phyloP scores from a whole-genome alignment of 2,888 invertebrate genomes.

The Bombyx huttoni region DNA sequence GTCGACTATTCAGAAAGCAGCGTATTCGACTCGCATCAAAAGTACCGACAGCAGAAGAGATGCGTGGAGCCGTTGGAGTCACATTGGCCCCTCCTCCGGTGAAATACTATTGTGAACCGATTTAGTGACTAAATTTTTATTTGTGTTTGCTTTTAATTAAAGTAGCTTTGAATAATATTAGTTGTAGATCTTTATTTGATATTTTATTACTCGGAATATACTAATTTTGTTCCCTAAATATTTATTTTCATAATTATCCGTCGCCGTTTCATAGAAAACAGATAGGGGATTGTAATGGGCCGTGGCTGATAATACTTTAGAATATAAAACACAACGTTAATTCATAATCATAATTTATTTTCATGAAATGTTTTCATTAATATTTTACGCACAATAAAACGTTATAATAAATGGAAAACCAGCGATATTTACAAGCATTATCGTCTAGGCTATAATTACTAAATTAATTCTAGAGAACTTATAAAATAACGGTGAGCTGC shows the following conservation, averaged over 20 bases:
- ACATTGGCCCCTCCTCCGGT: conserved; percentile 78
- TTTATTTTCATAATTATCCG: not conserved
- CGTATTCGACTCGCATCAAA: conserved; percentile 71
- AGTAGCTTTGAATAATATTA: too few relatives aligned
- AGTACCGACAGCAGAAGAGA: conserved; percentile 49
- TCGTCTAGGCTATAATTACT: conserved; percentile 6
- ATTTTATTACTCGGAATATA: too few relatives aligned
- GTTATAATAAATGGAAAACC: conserved; percentile 20
- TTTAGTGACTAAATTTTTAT: not conserved
- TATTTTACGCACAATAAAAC: conserved; percentile 6
- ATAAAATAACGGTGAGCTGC: conserved; percentile 27
- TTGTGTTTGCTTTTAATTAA: too few relatives aligned
- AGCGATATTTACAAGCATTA: conserved; percentile 37
- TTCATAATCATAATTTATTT: not conserved
- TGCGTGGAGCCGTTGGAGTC: conserved; percentile 81
- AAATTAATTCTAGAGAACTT: conserved; percentile 24
- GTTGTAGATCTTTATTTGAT: too few relatives aligned
- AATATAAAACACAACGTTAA: not conserved
- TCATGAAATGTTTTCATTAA: not conserved
- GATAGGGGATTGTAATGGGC: not conserved
- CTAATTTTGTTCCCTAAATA: too few relatives aligned
- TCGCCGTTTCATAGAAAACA: not conserved
- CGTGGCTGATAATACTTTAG: not conserved
- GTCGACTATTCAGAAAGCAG: conserved; percentile 77
- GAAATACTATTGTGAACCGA: conserved; percentile 34